A percentile compares a stretch with the other conserved stretches of the same genome.
Conservation (phyloP, 1,140 invertebrate species). For the Rhagoletis zephyria region DNA sequence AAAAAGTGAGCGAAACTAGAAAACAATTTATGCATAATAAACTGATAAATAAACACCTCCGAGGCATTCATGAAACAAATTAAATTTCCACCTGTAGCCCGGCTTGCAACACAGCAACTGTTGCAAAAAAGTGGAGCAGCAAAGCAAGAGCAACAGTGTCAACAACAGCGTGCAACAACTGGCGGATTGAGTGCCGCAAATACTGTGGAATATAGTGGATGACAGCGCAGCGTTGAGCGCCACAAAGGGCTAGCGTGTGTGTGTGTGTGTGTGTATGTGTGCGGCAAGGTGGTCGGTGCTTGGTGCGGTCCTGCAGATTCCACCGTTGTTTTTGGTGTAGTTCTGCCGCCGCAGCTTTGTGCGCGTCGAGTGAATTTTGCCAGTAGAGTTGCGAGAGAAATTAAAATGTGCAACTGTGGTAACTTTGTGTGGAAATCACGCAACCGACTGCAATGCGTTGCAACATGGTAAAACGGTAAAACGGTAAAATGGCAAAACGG, state of each 20-base stretch:
- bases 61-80: conserved; percentile 53
- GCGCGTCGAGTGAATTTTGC: conserved; percentile 10
- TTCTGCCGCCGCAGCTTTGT: conserved; percentile 32
- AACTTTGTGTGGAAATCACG: conserved; percentile 49
- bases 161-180: conserved; percentile 21
- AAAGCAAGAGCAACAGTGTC: conserved; percentile 28
- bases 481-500: background rate
- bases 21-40: conserved; percentile 51
- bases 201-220: conserved; percentile 14
- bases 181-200: conserved; percentile 43
- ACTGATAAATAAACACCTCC: conserved; percentile 48
- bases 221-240: conserved; percentile 35
- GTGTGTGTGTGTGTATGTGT: background rate
- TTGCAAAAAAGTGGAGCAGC: background rate
- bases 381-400: conserved; percentile 44
- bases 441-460: conserved; percentile 10
- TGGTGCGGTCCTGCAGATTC: background rate
- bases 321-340: conserved; percentile 10
- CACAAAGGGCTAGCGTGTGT: background rate
- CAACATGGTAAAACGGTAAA: background rate
- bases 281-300: background rate
- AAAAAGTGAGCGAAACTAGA: conserved; percentile 43
- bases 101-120: background rate
- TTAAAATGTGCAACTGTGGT: conserved; percentile 54
- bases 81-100: conserved; percentile 54